phyloP scores from a whole-genome alignment of 2,113 vertebrate species.

The Caloenas nicobarica region DNA sequence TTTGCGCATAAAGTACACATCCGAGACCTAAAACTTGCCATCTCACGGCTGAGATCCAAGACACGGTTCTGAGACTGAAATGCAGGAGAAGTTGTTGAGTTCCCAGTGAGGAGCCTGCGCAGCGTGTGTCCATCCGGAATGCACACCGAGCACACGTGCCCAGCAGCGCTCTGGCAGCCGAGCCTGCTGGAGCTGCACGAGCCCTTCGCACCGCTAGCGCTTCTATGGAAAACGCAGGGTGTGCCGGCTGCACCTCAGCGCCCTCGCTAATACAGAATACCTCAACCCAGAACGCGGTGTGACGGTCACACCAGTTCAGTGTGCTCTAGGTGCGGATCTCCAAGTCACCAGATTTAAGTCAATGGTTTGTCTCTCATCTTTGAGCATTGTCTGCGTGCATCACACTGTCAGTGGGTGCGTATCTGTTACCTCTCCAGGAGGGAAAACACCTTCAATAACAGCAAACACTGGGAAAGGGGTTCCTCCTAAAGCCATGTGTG shows the following conservation, averaged over 20 bases:
- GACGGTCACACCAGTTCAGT: not conserved
- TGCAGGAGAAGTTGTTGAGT: not conserved
- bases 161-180: not conserved
- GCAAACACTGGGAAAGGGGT: not conserved
- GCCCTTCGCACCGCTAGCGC: not conserved
- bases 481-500: not conserved
- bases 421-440: not conserved
- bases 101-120: too few species aligned
- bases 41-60: not conserved
- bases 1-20: not conserved
- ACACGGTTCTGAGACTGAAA: not conserved
- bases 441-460: not conserved
- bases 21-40: not conserved
- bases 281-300: not conserved
- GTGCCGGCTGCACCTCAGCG: not conserved
- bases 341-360: too few species aligned
- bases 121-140: not conserved
- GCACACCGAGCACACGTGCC: not conserved
- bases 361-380: not conserved
- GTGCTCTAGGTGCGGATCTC: not conserved
- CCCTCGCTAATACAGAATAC: not conserved
- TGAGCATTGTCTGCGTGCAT: not conserved
- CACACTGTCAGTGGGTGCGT: not conserved
- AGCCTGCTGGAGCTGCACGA: not conserved
- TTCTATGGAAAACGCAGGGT: not conserved